phyloP scores from a whole-genome alignment of 37 sponge, comb jelly and placozoan genomes.

The Amphimedon queenslandica region DNA sequence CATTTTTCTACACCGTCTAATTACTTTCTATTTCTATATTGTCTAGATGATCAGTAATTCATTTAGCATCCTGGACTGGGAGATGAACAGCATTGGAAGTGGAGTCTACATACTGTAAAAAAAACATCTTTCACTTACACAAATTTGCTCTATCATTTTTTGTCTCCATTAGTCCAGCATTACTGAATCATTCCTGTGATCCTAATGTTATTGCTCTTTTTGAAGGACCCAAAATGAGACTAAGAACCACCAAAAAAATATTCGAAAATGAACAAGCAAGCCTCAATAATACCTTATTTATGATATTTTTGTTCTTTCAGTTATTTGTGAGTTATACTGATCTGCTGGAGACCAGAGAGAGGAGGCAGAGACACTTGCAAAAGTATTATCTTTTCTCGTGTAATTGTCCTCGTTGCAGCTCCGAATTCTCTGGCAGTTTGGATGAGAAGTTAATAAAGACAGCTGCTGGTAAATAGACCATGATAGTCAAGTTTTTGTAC shows the following conservation, averaged over 20 bases:
- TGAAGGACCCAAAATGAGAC: slow-evolving; percentile 16
- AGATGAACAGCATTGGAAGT: slow-evolving; percentile 41
- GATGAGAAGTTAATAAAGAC: too few relatives aligned
- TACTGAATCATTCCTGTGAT: slow-evolving; percentile 71
- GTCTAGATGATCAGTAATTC: slow-evolving; percentile 43
- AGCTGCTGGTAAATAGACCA: too few relatives aligned
- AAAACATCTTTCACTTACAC: background rate
- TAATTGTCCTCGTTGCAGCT: slow-evolving; percentile 42
- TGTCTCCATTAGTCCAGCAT: slow-evolving; percentile 29
- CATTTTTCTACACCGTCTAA: too few relatives aligned
- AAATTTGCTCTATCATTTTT: background rate
- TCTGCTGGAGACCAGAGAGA: slow-evolving; percentile 33
- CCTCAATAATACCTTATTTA: too few relatives aligned
- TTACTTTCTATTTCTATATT: background rate
- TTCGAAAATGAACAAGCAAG: slow-evolving; percentile 47
- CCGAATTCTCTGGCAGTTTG: too few relatives aligned
- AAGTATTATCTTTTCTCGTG: slow-evolving; percentile 49
- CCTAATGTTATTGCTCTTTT: slow-evolving; percentile 66
- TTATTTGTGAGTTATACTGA: slow-evolving; percentile 63
- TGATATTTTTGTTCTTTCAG: slow-evolving; percentile 30
- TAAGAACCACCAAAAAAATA: slow-evolving; percentile 35
- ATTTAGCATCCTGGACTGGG: slow-evolving; percentile 29
- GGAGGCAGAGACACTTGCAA: slow-evolving; percentile 18
- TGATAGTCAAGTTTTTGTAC: too few relatives aligned
- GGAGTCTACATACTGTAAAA: slow-evolving; percentile 45